phyloP scores from a whole-genome alignment of 2,797 vertebrate species.

The Apogon talboti region DNA sequence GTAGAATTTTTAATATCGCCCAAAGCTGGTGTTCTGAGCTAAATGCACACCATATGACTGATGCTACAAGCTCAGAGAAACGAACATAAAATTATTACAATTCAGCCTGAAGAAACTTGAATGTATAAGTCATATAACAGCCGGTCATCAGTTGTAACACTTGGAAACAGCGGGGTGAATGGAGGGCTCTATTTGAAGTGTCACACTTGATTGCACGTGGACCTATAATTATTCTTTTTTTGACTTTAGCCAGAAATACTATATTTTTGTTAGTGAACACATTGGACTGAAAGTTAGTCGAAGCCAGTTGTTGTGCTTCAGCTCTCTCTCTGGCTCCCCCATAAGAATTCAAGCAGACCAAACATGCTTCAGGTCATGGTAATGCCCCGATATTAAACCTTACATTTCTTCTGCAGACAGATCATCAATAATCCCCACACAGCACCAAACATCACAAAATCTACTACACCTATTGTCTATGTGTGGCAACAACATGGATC shows the following conservation, averaged over 20 bases:
- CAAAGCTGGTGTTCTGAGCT: background rate
- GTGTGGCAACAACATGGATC: background rate
- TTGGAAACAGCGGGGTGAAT: conserved; percentile 10
- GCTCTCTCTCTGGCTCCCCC: conserved; percentile 3
- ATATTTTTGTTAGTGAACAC: background rate
- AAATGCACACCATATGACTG: background rate
- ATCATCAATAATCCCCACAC: conserved; percentile 21
- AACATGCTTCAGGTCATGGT: conserved; percentile 26
- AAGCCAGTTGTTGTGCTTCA: background rate
- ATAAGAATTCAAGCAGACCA: conserved; percentile 5
- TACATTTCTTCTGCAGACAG: conserved; percentile 7
- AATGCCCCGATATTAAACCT: conserved; percentile 17
- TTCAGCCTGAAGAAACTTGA: background rate
- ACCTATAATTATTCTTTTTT: background rate
- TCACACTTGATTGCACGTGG: conserved; percentile 8
- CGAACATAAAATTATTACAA: background rate
- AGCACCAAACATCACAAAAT: conserved; percentile 1
- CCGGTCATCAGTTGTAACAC: background rate
- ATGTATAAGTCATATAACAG: background rate
- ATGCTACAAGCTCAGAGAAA: too few species aligned
- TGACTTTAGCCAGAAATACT: background rate
- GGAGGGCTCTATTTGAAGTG: conserved; percentile 4
- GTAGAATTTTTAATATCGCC: too few species aligned
- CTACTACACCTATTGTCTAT: background rate
- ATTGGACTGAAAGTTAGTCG: conserved; percentile 13